Percentiles rank a stretch among this genome's conserved stretches.
Evolutionary conservation across 2,113 vertebrate genomes (phyloP).

Genomic region (Formicarius rufipectus): DNA sequence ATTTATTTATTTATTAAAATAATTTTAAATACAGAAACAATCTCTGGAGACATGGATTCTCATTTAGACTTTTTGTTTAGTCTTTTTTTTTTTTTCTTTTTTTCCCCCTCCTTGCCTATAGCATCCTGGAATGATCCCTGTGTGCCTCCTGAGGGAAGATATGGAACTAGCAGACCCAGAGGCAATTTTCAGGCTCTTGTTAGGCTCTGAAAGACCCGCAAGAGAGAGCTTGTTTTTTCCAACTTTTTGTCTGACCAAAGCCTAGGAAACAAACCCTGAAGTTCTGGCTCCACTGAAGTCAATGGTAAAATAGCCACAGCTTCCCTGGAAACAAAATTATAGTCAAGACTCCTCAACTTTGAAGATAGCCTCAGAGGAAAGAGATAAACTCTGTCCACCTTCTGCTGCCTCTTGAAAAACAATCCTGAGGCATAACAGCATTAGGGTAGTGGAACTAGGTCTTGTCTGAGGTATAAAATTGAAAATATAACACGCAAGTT

Average conservation of each 20-base stretch:
- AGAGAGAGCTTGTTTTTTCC: not conserved
- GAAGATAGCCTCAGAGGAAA: not conserved
- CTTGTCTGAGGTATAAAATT: conserved; percentile 1
- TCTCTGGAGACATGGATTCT: conserved; percentile 36
- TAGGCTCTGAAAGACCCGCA: not conserved
- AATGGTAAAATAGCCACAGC: not conserved
- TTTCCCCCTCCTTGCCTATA: not conserved
- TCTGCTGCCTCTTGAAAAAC: not conserved
- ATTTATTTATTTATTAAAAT: conserved; percentile 74
- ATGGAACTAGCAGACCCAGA: not conserved
- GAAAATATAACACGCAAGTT: conserved; percentile 17
- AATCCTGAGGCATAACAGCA: not conserved
- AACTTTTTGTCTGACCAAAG: not conserved
- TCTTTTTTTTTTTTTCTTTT: conserved; percentile 33
- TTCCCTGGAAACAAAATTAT: not conserved
- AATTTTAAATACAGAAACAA: conserved; percentile 62
- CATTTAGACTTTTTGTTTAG: not conserved
- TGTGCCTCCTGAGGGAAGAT: not conserved
- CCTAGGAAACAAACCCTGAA: not conserved
- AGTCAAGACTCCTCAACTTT: not conserved
- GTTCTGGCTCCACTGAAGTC: not conserved
- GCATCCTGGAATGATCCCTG: not conserved
- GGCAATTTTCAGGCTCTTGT: not conserved
- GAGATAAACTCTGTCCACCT: not conserved
- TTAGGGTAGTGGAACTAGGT: not conserved